Evolutionary conservation across 2,888 invertebrate species (phyloP).

Genomic region (Nymphalis urticae): DNA sequence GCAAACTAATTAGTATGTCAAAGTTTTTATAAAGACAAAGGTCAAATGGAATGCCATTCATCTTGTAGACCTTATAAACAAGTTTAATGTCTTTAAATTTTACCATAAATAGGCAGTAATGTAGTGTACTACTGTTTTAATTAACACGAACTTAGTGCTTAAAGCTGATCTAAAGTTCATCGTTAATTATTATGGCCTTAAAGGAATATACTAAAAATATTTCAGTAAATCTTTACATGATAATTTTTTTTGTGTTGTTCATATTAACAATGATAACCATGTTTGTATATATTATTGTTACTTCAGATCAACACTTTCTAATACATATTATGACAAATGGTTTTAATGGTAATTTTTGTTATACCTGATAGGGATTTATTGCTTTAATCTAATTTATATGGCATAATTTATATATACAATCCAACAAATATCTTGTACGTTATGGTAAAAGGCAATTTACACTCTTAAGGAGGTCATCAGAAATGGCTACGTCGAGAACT

Average conservation of each 20-base stretch:
- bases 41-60: background rate
- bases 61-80: slow-evolving; percentile 8
- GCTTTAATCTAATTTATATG: too few species aligned
- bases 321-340: too few species aligned
- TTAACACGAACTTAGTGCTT: background rate
- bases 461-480: slow-evolving; percentile 42
- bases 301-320: too few species aligned
- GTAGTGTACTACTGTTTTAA: background rate
- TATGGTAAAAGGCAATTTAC: background rate
- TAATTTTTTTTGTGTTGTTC: too few species aligned
- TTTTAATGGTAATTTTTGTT: too few species aligned
- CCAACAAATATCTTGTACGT: slow-evolving; percentile 2
- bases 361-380: too few species aligned
- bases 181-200: too few species aligned
- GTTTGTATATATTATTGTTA: too few species aligned
- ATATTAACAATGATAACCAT: too few species aligned
- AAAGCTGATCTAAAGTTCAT: background rate
- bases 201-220: too few species aligned
- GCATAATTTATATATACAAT: too few species aligned
- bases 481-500: slow-evolving; percentile 40
- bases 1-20: background rate
- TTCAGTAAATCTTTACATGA: too few species aligned
- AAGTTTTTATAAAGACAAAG: background rate
- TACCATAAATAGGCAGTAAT: background rate
- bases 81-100: slow-evolving; percentile 1